Percentiles rank a stretch among this genome's conserved stretches.
Conservation (phyloP, 1,140 invertebrate species). For the Plodia interpunctella region DNA sequence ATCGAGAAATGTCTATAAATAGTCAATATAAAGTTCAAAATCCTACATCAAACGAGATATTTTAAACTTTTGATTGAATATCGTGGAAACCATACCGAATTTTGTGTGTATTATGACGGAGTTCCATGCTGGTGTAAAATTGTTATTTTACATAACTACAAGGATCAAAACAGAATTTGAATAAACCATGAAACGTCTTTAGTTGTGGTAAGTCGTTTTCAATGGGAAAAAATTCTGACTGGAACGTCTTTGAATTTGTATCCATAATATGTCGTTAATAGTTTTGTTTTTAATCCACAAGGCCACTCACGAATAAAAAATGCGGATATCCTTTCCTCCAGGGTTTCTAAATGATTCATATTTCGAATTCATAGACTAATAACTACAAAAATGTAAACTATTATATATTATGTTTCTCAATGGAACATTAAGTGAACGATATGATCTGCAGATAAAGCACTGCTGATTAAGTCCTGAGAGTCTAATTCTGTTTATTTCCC, state of each 20-base stretch:
- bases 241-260: neutral
- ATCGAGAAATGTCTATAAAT: too few relatives aligned
- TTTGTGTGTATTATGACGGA: neutral
- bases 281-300: neutral
- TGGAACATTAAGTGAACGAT: neutral
- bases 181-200: neutral
- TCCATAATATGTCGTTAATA: neutral
- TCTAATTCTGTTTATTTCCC: neutral
- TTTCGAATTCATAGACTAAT: too few relatives aligned
- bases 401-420: too few relatives aligned
- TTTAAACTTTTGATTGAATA: too few relatives aligned
- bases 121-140: neutral
- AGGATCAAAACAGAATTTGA: neutral
- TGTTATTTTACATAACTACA: neutral
- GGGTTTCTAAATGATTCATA: too few relatives aligned
- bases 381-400: too few relatives aligned
- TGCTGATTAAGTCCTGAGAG: too few relatives aligned
- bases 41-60: too few relatives aligned
- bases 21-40: too few relatives aligned
- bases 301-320: too few relatives aligned
- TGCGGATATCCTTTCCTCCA: too few relatives aligned
- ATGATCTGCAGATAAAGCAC: neutral
- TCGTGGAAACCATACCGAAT: neutral
- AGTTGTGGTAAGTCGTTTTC: neutral
- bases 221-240: neutral